Conservation (phyloP, 92 coral and sea anemone species). For the Actinernus sp. region DNA sequence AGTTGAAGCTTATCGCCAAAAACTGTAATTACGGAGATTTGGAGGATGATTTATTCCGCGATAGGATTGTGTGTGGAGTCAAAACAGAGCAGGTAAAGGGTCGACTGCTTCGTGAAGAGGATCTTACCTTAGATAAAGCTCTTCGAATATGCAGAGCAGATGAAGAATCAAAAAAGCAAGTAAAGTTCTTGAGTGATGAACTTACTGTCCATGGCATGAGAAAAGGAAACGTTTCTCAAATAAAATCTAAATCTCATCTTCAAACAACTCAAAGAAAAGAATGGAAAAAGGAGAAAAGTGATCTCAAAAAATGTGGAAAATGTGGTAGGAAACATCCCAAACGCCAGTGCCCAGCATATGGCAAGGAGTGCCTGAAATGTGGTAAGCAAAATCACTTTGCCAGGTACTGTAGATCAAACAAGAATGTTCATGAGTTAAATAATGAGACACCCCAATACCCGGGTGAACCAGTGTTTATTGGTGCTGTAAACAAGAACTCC, state of each 20-base stretch:
- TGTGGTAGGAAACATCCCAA: conserved; percentile 1
- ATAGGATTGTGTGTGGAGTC: conserved; percentile 22
- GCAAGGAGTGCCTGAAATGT: conserved; percentile 54
- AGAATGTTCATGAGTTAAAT: conserved; percentile 5
- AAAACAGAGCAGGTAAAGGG: conserved; percentile 15
- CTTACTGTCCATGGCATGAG: background rate
- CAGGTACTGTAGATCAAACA: conserved; percentile 3
- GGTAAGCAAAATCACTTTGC: conserved; percentile 41
- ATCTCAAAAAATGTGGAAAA: background rate
- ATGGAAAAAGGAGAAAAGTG: too few relatives aligned
- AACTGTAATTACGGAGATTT: too few relatives aligned
- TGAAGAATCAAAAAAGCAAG: conserved; percentile 12
- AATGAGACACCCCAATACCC: conserved; percentile 7
- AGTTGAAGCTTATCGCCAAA: too few relatives aligned
- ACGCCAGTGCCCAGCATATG: conserved; percentile 16
- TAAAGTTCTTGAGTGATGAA: conserved; percentile 16
- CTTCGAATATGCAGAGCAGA: conserved; percentile 9
- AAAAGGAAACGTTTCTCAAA: background rate
- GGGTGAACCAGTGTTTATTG: conserved; percentile 44
- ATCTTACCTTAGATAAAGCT: conserved; percentile 9
- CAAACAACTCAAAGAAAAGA: too few relatives aligned
- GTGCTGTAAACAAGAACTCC: conserved; percentile 31
- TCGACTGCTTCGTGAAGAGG: conserved; percentile 23
- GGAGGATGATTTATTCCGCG: conserved; percentile 31
- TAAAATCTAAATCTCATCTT: too few relatives aligned